phyloP scores from a whole-genome alignment of 2,113 vertebrate species.

The Merops nubicus region DNA sequence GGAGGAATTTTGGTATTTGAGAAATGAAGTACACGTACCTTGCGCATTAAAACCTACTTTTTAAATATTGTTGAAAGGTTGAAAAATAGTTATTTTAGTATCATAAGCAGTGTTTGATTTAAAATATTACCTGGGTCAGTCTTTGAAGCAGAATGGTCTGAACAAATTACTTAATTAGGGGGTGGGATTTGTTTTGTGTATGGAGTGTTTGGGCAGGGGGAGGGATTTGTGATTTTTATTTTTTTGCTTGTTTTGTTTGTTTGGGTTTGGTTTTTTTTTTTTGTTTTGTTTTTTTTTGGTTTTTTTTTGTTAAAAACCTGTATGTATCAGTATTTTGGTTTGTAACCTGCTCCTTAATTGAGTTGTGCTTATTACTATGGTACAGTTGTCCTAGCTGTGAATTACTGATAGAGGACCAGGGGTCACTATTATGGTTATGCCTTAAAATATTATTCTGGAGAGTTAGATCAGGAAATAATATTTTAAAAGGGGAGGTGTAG shows the following conservation, averaged over 20 bases:
- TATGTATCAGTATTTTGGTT: not conserved
- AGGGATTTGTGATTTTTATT: not conserved
- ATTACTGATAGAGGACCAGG: not conserved
- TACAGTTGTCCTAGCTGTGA: not conserved
- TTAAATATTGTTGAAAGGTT: not conserved
- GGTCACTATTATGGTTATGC: not conserved
- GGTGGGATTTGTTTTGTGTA: not conserved
- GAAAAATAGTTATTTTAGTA: not conserved
- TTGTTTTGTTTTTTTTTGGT: not conserved
- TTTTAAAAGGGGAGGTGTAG: not conserved
- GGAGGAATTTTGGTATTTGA: not conserved
- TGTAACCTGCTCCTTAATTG: not conserved
- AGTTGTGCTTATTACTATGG: not conserved
- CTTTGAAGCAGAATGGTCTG: not conserved
- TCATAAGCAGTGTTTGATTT: not conserved
- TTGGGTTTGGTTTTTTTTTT: not conserved
- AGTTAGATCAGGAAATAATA: not conserved
- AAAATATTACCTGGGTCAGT: not conserved
- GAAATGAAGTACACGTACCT: not conserved
- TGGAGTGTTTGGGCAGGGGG: rapidly evolving
- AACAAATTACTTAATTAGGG: not conserved
- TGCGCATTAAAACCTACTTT: not conserved
- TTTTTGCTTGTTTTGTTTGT: not conserved
- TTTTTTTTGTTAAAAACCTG: not conserved
- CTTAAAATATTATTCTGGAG: not conserved